Conservation (phyloP, 92 coral and sea anemone genomes). For the Heteractis magnifica region DNA sequence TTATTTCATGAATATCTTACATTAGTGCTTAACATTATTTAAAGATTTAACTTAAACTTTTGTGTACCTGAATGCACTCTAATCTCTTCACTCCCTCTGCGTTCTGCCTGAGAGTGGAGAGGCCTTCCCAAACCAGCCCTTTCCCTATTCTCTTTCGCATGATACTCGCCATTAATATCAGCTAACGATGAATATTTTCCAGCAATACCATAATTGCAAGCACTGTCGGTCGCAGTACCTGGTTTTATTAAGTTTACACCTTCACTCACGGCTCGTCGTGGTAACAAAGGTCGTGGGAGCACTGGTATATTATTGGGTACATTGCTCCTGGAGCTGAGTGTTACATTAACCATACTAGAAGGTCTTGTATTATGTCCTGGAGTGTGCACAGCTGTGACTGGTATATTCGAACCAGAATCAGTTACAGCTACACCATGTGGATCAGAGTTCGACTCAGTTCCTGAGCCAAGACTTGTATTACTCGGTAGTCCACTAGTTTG, state of each 20-base stretch:
- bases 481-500: constrained; percentile 89
- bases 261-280: constrained; percentile 76
- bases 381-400: not conserved
- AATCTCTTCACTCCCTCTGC: constrained; percentile 76
- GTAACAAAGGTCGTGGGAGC: constrained; percentile 46
- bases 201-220: constrained; percentile 34
- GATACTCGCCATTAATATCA: constrained; percentile 39
- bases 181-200: constrained; percentile 29
- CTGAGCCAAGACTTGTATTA: constrained; percentile 48
- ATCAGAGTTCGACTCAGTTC: constrained; percentile 12
- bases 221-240: constrained; percentile 20
- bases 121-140: constrained; percentile 28
- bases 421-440: not conserved
- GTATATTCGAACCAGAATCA: not conserved
- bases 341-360: not conserved
- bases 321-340: constrained; percentile 1
- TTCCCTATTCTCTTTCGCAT: constrained; percentile 18
- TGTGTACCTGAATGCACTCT: constrained; percentile 54
- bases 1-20: not conserved
- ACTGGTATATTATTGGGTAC: constrained; percentile 13
- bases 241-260: constrained; percentile 67
- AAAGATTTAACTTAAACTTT: not conserved
- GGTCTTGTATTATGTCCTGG: not conserved
- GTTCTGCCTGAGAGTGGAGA: constrained; percentile 44
- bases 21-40: not conserved